These are phyloP conservation scores for Formica aserva DNA, from an alignment of 2,888 invertebrate genomes.

Conservation along the genomic window DNA sequence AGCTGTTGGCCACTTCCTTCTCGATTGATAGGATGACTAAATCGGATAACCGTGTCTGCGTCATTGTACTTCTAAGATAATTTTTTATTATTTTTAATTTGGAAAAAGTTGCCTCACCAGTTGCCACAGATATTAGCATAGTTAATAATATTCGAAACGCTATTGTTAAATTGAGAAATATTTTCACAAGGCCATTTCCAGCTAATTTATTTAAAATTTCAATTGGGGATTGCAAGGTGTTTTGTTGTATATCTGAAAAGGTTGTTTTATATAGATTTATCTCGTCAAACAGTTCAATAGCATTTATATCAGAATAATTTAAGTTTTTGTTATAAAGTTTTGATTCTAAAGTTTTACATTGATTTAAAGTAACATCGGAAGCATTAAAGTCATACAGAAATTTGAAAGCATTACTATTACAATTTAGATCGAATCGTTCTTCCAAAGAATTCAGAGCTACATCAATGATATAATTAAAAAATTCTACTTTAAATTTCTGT, in stretches of 20 bases:
- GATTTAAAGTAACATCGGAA: constrained; percentile 3
- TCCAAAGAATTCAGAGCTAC: no score
- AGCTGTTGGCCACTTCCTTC: background rate
- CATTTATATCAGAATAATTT: constrained; percentile 15
- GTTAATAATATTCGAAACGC: constrained; percentile 3
- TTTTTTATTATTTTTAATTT: constrained; percentile 1
- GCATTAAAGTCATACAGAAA: background rate
- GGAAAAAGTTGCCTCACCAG: background rate
- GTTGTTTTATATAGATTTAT: background rate
- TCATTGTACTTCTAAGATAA: constrained; percentile 1
- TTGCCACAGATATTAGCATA: background rate
- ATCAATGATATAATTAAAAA: no score
- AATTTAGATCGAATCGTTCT: no score
- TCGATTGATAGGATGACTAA: background rate
- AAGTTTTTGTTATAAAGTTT: constrained; percentile 8
- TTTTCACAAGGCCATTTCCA: background rate
- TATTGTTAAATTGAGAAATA: background rate
- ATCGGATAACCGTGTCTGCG: background rate
- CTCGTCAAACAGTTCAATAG: background rate
- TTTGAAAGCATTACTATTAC: background rate
- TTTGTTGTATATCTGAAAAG: background rate
- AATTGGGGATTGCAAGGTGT: background rate
- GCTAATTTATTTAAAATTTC: background rate
- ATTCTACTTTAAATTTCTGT: no score
- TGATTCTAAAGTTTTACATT: constrained; percentile 8